Evolutionary conservation across 1,140 invertebrate genomes (phyloP), one percentile per base, ranked within the genome.

Genomic region (Euschistus heros): DNA sequence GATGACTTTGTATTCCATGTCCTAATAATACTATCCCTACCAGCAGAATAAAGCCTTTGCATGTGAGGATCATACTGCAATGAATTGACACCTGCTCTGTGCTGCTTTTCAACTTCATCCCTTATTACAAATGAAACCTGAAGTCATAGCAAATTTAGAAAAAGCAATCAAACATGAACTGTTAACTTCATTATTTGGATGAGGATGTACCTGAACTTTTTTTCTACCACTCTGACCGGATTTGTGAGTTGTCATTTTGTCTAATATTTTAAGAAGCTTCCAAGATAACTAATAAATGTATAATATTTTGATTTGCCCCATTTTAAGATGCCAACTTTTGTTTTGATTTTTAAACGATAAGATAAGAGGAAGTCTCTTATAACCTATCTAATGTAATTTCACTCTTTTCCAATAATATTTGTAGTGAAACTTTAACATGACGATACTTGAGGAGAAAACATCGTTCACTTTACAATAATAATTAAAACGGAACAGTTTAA

Each of bases 51-150:
- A 20, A 99, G 81, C 72, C 94, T 83, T 65, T 92, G 86, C 66
- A 92, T 82, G 64, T 82, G 78, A 13, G 90, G 84, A 78, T 98
- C 96, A 76, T 91, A 88, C 78, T 98, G 95, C 22, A 99, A 78
- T 2, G 94, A 91, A 79, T 97, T 98, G 18, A 99, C 87, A 64
- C 95, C 95, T 72, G 94, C 94, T 76, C 94, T 83, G 77, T 99
- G 95, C 72, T 86, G 84, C 70, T 86, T 84, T 78, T 99, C 97
- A 69, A 93, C 86, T 75, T 97, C 92, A 79, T 98, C 95, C 70
- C 96, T 86, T 73, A 99, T 96, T 60, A 98, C 94, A 84, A 96
- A 97, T 63, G 96, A 98, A 59, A 98, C 91, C 90, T 97, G 44
- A 5, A 63, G 22, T 44, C 15, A 62, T 26, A 2, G 0, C 3